phyloP scores from a whole-genome alignment of 2,888 invertebrate species.

The Scrobipalpa atriplicella region DNA sequence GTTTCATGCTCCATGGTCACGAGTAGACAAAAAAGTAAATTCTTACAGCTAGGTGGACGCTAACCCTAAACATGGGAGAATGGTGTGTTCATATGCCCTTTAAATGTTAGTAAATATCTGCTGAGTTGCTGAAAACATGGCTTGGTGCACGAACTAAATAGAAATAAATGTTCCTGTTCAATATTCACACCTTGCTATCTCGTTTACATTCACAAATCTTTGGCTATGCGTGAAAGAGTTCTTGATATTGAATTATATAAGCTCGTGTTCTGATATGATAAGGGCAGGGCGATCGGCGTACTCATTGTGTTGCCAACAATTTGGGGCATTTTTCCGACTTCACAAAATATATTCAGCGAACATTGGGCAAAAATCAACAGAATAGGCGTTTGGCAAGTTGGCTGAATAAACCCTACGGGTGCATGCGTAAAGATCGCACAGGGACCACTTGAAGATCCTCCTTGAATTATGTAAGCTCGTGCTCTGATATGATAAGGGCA shows the following conservation, averaged over 20 bases:
- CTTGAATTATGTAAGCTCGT: conserved; percentile 72
- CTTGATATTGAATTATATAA: too few species aligned
- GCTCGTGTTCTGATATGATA: too few species aligned
- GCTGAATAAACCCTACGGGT: not conserved
- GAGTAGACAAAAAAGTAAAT: too few species aligned
- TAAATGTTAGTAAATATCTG: conserved; percentile 40
- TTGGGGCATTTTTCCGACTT: conserved; percentile 62
- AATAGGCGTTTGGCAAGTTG: too few species aligned
- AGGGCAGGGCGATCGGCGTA: conserved; percentile 67
- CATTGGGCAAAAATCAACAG: too few species aligned
- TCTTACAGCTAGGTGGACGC: not conserved
- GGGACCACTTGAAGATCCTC: conserved; percentile 45
- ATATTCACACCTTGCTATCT: not conserved
- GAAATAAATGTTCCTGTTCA: not conserved
- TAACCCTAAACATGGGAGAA: conserved; percentile 18
- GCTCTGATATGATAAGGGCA: conserved; percentile 77
- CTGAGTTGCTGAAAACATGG: conserved; percentile 34
- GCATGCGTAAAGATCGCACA: not conserved
- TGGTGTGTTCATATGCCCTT: conserved; percentile 45
- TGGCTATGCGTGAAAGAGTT: not conserved
- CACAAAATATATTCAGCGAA: not conserved
- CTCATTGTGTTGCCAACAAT: conserved; percentile 79
- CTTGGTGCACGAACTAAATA: conserved; percentile 9
- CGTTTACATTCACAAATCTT: not conserved
- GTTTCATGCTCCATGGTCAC: too few species aligned